These are phyloP conservation scores for Scaptodrosophila lebanonensis DNA, from an alignment of 1,140 invertebrate species.

Conservation along the genomic window DNA sequence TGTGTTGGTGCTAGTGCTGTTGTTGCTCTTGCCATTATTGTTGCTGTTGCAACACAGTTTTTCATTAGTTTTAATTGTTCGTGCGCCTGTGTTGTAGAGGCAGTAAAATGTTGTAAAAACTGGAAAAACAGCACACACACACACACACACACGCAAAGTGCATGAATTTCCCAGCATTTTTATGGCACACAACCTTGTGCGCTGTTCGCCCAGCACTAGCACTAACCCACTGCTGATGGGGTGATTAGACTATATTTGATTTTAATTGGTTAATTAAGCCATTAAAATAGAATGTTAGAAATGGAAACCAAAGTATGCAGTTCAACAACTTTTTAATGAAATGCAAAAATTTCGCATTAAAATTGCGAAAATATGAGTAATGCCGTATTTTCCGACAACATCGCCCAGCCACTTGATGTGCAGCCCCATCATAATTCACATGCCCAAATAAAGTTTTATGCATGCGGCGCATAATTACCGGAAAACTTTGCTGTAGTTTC, in stretches of 20 bases:
- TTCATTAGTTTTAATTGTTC: constrained; percentile 69
- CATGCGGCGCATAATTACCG: constrained; percentile 61
- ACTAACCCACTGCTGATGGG: constrained; percentile 40
- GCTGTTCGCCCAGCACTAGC: too few relatives aligned
- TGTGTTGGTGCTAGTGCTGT: constrained; percentile 1
- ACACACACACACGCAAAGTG: constrained; percentile 3
- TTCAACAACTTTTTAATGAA: constrained; percentile 42
- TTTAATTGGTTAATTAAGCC: constrained; percentile 42
- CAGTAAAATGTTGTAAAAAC: constrained; percentile 1
- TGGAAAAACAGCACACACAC: constrained; percentile 5
- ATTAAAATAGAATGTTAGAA: neutral
- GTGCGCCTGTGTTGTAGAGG: constrained; percentile 29
- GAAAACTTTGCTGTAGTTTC: constrained; percentile 43
- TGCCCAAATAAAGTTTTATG: constrained; percentile 38
- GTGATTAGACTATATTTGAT: too few relatives aligned
- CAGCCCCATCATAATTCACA: constrained; percentile 56
- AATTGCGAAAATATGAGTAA: neutral
- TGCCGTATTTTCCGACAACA: too few relatives aligned
- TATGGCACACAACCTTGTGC: too few relatives aligned
- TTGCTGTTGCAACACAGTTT: constrained; percentile 33
- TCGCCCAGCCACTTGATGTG: too few relatives aligned
- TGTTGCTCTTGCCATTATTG: constrained; percentile 7
- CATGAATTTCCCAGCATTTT: too few relatives aligned
- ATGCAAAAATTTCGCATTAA: constrained; percentile 20
- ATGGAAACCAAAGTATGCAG: constrained; percentile 36